phyloP scores from a whole-genome alignment of 2,113 vertebrate species.

The Charina bottae region DNA sequence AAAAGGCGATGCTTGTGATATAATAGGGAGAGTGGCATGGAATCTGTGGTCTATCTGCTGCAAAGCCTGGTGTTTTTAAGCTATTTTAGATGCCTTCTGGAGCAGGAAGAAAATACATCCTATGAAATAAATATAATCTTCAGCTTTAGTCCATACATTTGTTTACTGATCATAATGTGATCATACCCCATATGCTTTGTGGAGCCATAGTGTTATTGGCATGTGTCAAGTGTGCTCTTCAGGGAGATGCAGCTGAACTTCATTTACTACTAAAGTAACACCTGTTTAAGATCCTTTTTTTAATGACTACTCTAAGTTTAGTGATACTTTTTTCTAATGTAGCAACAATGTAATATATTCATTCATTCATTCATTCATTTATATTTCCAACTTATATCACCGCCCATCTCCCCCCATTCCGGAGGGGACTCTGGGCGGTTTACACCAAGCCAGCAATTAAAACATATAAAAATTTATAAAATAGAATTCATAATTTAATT shows the following conservation, averaged over 20 bases:
- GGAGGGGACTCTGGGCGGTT: too few species aligned
- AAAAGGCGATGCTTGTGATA: not conserved
- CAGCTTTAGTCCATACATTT: not conserved
- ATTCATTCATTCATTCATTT: too few species aligned
- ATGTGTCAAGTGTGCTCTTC: too few species aligned
- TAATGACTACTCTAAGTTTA: not conserved
- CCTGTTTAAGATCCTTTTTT: not conserved
- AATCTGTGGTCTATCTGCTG: not conserved
- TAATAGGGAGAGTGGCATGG: not conserved
- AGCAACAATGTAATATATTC: not conserved
- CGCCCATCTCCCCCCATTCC: too few species aligned
- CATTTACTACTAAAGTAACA: constrained; percentile 1
- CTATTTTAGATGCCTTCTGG: not conserved
- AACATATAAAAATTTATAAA: too few species aligned
- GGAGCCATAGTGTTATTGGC: not conserved
- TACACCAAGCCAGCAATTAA: too few species aligned
- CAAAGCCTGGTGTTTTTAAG: not conserved
- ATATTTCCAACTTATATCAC: too few species aligned
- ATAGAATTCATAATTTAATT: too few species aligned
- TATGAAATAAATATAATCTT: not conserved
- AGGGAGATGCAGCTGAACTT: not conserved
- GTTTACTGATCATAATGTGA: not conserved
- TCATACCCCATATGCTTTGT: not conserved
- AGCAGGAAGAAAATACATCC: not conserved
- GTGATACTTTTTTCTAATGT: not conserved